These are phyloP conservation scores for Balaeniceps rex DNA, from an alignment of 2,113 vertebrate genomes.

Conservation along the genomic window DNA sequence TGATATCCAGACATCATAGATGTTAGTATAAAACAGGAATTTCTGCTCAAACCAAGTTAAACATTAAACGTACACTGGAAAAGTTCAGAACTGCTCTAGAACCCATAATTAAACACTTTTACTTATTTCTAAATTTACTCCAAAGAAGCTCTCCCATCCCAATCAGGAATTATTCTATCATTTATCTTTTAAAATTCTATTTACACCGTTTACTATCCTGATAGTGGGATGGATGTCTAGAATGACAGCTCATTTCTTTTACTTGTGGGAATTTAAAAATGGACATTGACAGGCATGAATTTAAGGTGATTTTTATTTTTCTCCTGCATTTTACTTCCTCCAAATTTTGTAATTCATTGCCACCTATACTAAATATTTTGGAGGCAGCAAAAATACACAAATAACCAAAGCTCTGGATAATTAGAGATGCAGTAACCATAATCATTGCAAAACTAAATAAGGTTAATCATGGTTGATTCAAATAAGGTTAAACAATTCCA, in stretches of 20 bases:
- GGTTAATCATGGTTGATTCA: neutral
- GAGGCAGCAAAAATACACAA: neutral
- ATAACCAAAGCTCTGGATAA: neutral
- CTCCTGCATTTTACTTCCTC: neutral
- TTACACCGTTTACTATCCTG: neutral
- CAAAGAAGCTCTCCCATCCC: neutral
- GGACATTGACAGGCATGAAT: neutral
- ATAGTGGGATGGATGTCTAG: neutral
- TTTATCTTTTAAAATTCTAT: neutral
- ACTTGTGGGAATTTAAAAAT: neutral
- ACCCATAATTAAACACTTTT: neutral
- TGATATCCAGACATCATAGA: neutral
- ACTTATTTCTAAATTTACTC: neutral
- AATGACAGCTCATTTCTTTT: neutral
- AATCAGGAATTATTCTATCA: neutral
- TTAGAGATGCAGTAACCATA: neutral
- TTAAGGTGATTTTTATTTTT: neutral
- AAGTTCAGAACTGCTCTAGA: neutral
- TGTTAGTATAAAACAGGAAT: neutral
- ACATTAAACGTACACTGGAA: neutral
- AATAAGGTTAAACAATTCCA: neutral
- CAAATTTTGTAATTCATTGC: neutral
- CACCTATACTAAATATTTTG: neutral
- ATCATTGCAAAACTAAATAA: neutral
- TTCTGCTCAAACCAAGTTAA: neutral